phyloP scores from a whole-genome alignment of 2,888 invertebrate genomes.

The Pammene aurita region DNA sequence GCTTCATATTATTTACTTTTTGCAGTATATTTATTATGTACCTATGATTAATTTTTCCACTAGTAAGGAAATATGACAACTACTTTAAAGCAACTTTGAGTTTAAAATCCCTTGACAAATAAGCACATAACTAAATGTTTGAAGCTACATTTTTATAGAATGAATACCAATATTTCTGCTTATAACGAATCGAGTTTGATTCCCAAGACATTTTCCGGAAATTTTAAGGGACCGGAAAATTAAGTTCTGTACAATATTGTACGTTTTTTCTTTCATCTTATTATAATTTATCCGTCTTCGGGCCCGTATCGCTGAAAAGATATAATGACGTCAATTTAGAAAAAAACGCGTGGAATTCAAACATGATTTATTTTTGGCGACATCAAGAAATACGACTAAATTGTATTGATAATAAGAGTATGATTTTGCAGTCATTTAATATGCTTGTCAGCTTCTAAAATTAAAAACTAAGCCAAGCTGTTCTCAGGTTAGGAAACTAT shows the following conservation, averaged over 20 bases:
- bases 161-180: slow-evolving; percentile 29
- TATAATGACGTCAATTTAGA: slow-evolving; percentile 37
- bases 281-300: slow-evolving; percentile 29
- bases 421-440: not conserved
- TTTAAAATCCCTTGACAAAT: slow-evolving; percentile 12
- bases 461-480: too few species aligned
- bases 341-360: slow-evolving; percentile 1
- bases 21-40: too few species aligned
- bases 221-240: slow-evolving; percentile 38
- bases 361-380: slow-evolving; percentile 12
- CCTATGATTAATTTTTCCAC: too few species aligned
- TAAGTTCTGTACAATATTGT: slow-evolving; percentile 34
- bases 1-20: too few species aligned
- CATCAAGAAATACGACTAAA: not conserved
- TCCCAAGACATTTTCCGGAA: slow-evolving; percentile 28
- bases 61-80: too few species aligned
- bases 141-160: slow-evolving; percentile 28
- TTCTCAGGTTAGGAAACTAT: too few species aligned
- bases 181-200: slow-evolving; percentile 36
- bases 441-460: too few species aligned
- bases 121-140: slow-evolving; percentile 11
- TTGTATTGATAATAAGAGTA: not conserved
- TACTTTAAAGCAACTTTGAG: not conserved
- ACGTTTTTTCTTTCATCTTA: slow-evolving; percentile 31
- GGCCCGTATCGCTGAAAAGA: slow-evolving; percentile 32